Base-by-base conservation (phyloP, 1,140 invertebrate species). In the Drosophila kohkoa region DNA sequence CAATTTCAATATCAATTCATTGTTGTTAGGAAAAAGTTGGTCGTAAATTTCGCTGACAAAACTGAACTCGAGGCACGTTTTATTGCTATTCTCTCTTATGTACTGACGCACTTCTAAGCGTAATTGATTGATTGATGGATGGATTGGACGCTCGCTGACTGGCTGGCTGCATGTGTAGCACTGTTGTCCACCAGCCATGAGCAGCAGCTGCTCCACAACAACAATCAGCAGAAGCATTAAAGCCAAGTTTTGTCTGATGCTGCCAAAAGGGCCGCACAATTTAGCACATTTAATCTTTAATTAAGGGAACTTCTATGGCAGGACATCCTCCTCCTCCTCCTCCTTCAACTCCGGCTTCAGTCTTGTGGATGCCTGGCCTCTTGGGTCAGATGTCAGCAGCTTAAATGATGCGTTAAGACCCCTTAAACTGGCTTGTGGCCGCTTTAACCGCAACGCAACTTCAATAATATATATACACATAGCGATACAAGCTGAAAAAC, bases 101-200 rank as follows among this genome's bases (percentile, higher is more conserved):
- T 81, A 55, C 64, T 69, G 79, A 66, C 79, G 66, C 70, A 79
- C 59, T 78, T 74, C 79, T 76, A 82, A 87, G 79, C 80, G 83
- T 83, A 87, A 88, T 87, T 87, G 85, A 87, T 87, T 88, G 83
- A 87, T 83, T 87, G 83, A 87, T 87, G 69, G 82, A 63, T 85
- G 62, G 57, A 54, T 79, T 77, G 60, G 60, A 38, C 41, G 52
- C 46, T 30, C 28, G 25, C 41, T 43, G 41, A 13, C 41, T 43
- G 3, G n/a, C 16, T 59, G 20, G 4, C 20, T 67, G 11, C 25
- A 58, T 49, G 54, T 68, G 51, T 13, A 51, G 38, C 41, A 41
- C 7, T 55, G 57, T 20, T 32, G 6, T 32, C 30, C 30, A 10
- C 30, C 62, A 28, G 20, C 20, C 20, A 25, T 25, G 20, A 25